A percentile compares a stretch with the other conserved stretches of the same genome.
These are phyloP conservation scores for Cenopis cana DNA, from an alignment of 2,888 invertebrate genomes.

Conservation along the genomic window DNA sequence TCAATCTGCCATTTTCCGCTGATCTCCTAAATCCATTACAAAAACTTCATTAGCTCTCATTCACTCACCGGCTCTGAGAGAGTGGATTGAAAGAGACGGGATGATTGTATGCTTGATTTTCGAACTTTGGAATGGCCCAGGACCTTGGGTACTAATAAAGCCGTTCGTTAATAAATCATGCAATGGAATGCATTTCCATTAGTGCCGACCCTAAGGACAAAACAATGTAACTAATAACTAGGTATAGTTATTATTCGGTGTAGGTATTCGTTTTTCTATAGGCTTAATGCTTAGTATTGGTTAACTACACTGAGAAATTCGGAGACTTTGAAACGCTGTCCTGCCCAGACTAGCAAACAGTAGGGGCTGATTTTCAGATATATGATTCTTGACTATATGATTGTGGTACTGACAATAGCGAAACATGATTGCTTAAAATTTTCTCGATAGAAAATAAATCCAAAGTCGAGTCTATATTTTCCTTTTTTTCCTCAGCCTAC, in stretches of 20 bases:
- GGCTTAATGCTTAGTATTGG: not conserved
- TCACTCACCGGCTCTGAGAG: not conserved
- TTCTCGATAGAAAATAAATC: too few species aligned
- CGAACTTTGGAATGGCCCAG: not conserved
- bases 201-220: constrained; percentile 4
- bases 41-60: not conserved
- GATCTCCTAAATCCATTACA: too few species aligned
- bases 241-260: not conserved
- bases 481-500: too few species aligned
- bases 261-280: not conserved
- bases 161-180: constrained; percentile 8
- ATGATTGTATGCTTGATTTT: not conserved
- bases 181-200: constrained; percentile 17
- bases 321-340: too few species aligned
- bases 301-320: too few species aligned
- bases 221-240: constrained; percentile 21
- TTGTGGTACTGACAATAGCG: too few species aligned
- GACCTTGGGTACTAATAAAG: constrained; percentile 18
- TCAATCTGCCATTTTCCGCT: not conserved
- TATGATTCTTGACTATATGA: too few species aligned
- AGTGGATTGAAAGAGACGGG: not conserved
- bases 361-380: too few species aligned
- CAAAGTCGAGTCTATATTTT: too few species aligned
- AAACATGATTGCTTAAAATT: too few species aligned
- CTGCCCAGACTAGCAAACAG: too few species aligned